Evolutionary conservation across 35 echinoderm and acorn worm genomes (phyloP), one percentile per base, ranked within the genome.

Genomic region (Lytechinus variegatus): DNA sequence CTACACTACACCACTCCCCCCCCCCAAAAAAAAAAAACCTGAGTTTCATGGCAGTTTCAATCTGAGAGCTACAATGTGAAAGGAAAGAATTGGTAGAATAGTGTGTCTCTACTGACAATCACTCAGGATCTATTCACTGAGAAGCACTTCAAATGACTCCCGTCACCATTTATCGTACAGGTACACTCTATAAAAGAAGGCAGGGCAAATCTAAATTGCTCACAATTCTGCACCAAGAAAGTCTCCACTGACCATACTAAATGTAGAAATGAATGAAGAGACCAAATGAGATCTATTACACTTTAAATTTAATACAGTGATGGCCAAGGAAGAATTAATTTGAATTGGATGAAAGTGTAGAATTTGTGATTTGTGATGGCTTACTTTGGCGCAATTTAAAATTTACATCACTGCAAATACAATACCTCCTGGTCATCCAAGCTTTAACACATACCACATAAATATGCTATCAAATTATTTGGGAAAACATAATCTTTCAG

Each of bases 111-210:
- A 79, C n/a, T 79, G 66, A 79, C 66, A 4, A 16, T n/a, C 66
- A 79, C 19, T 24, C 19, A 24, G 66, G n/a, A 16, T 79, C 66
- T 79, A n/a, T 79, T 79, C 66, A 79, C 19, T 7, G 1, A 4
- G 66, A 79, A 79, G 66, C 66, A 79, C 66, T 79, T 79, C 66
- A 79, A 79, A 79, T 79, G 66, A 79, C 21, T 24, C 66, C 66
- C 12, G 14, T 24, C 66, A 79, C 19, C 24, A 79, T 79, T 79
- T 79, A 79, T 79, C 66, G 24, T 79, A 19, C 66, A 79, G n/a
- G n/a, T n/a, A 19, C 21, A 16, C 19, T 79, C 19, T 79, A 79
- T 79, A 79, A 79, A 79, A 16, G 66, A 60, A 44, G 66, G 19
- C 19, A 7, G 0, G n/a, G 66, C 19, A 79, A 24, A 5, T n/a